A percentile compares a stretch with the other conserved stretches of the same genome.
Conservation (phyloP, 64 coral and sea anemone species). For the Montipora efflorescens region DNA sequence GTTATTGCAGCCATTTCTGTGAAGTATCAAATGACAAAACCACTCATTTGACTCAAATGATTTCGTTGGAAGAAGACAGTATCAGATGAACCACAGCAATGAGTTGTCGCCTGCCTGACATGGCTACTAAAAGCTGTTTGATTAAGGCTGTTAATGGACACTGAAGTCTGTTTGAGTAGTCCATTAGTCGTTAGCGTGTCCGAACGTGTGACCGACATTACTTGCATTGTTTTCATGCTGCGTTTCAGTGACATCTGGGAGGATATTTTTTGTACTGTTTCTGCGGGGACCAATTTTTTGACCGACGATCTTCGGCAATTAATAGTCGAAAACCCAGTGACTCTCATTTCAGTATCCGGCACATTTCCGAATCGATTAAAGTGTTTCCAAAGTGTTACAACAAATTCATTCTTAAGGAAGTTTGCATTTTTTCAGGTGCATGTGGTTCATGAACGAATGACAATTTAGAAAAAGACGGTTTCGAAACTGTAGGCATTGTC, state of each 20-base stretch:
- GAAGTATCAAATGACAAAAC: not conserved
- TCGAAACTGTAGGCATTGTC: not conserved
- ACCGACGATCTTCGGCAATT: too few species aligned
- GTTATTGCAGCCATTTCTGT: not conserved
- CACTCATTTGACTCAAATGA: too few species aligned
- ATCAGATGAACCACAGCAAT: slow-evolving; percentile 23
- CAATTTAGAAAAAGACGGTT: not conserved
- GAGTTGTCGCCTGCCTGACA: slow-evolving; percentile 12
- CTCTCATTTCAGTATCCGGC: not conserved
- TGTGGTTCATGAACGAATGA: not conserved
- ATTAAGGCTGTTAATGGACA: slow-evolving; percentile 36
- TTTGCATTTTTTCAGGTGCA: not conserved
- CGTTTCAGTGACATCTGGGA: not conserved
- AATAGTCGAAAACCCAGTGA: too few species aligned
- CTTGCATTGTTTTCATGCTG: not conserved
- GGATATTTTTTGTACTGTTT: not conserved
- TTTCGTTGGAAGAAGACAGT: not conserved
- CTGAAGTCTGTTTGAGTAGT: slow-evolving; percentile 24
- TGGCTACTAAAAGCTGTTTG: slow-evolving; percentile 61
- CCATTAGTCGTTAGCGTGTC: slow-evolving; percentile 33
- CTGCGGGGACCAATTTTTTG: not conserved
- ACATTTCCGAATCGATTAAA: not conserved
- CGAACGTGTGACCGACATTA: slow-evolving; percentile 12
- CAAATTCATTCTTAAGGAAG: not conserved
- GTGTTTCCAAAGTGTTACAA: not conserved